A percentile compares a stretch with the other conserved stretches of the same genome.
These are phyloP conservation scores for Agrochola lota DNA, from an alignment of 2,888 invertebrate species.

Conservation along the genomic window DNA sequence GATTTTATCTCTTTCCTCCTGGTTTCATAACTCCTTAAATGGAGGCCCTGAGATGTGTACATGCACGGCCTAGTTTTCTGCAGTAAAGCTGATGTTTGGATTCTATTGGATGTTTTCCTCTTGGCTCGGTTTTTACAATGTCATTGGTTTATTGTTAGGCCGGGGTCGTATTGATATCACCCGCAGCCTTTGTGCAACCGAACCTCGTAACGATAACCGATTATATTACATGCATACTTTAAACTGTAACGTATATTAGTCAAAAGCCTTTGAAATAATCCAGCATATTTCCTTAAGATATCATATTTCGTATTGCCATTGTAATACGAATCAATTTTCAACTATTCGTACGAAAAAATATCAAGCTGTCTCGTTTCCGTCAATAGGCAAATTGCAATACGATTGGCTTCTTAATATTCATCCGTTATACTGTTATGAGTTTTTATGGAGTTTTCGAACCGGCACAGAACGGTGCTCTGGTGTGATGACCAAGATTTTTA, in stretches of 20 bases:
- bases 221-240: slow-evolving; percentile 15
- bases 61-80: slow-evolving; percentile 62
- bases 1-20: slow-evolving; percentile 78
- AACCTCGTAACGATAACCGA: slow-evolving; percentile 4
- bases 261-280: slow-evolving; percentile 4
- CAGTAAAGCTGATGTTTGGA: slow-evolving; percentile 54
- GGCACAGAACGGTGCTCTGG: slow-evolving; percentile 56
- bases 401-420: slow-evolving; percentile 57
- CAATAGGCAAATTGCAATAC: slow-evolving; percentile 45
- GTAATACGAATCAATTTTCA: slow-evolving; percentile 13
- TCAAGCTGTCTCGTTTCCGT: slow-evolving; percentile 38
- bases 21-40: slow-evolving; percentile 68
- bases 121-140: slow-evolving; percentile 59
- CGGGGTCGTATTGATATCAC: slow-evolving; percentile 53
- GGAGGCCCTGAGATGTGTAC: slow-evolving; percentile 57
- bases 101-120: slow-evolving; percentile 56
- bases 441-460: slow-evolving; percentile 56
- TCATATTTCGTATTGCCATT: slow-evolving; percentile 14
- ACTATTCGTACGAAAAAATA: neutral
- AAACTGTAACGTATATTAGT: slow-evolving; percentile 6
- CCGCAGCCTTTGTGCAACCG: slow-evolving; percentile 43
- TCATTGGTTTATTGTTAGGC: slow-evolving; percentile 49
- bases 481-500: slow-evolving; percentile 52
- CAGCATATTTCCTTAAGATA: slow-evolving; percentile 15
- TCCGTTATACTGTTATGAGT: slow-evolving; percentile 61